Percentiles rank a stretch among this genome's conserved stretches.
Evolutionary conservation across 2,797 vertebrate species (phyloP).

Genomic region (Macrochelys suwanniensis): DNA sequence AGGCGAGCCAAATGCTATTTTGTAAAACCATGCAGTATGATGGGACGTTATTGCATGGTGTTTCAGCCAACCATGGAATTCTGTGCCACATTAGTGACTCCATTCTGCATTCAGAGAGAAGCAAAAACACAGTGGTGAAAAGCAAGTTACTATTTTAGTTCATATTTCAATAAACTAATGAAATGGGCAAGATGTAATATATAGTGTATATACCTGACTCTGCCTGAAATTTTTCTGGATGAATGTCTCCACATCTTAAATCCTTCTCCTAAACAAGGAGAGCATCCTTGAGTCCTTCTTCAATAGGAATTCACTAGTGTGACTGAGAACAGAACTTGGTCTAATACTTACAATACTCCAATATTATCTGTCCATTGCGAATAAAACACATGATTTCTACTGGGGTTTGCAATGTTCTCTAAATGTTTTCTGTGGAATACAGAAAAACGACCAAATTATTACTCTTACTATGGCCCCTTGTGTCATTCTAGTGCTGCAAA

Average conservation of each 20-base stretch:
- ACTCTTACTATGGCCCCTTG: background rate
- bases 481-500: background rate
- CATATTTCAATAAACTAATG: background rate
- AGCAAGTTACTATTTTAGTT: too few species aligned
- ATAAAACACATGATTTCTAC: background rate
- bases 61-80: background rate
- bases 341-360: background rate
- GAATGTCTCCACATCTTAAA: background rate
- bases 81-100: fast-evolving
- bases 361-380: background rate
- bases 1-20: background rate
- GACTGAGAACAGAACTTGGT: background rate
- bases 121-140: background rate
- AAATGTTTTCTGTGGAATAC: background rate
- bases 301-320: background rate
- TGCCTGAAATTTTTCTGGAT: background rate
- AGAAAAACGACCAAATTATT: background rate
- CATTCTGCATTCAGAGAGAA: background rate
- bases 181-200: background rate
- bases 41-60: background rate
- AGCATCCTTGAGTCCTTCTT: background rate
- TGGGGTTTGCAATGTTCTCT: background rate
- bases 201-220: background rate
- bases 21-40: background rate
- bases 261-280: background rate